These are phyloP conservation scores for Batillaria attramentaria DNA, from an alignment of 1,140 invertebrate genomes.

Conservation along the genomic window DNA sequence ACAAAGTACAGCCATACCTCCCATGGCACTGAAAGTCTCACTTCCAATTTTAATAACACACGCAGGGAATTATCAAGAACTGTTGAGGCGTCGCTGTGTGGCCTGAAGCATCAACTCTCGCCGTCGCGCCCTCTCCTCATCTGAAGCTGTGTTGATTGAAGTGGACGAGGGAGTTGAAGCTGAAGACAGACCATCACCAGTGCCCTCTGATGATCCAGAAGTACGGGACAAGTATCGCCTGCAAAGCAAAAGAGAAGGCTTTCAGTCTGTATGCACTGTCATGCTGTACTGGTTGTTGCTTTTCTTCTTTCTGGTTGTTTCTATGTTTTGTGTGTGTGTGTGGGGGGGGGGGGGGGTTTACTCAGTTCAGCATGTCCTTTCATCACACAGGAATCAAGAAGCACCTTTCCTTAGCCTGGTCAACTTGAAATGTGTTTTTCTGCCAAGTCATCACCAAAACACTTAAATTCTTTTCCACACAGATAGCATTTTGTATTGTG, in stretches of 20 bases:
- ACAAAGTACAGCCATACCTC: background rate
- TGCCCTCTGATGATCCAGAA: background rate
- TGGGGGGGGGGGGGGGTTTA: too few species aligned
- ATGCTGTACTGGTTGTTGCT: background rate
- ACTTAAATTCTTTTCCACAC: too few species aligned
- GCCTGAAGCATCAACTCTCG: conserved; percentile 47
- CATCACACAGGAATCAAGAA: too few species aligned
- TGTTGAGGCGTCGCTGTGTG: conserved; percentile 44
- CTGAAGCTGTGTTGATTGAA: background rate
- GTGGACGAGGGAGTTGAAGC: background rate
- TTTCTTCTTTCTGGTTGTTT: background rate
- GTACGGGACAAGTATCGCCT: conserved; percentile 38
- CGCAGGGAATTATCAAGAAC: too few species aligned
- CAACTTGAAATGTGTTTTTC: too few species aligned
- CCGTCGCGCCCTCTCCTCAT: conserved; percentile 21
- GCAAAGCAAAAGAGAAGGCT: conserved; percentile 18
- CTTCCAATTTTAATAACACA: background rate
- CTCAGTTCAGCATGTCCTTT: too few species aligned
- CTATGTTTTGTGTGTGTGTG: background rate
- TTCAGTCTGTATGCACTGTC: too few species aligned
- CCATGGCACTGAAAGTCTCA: background rate
- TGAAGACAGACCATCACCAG: background rate
- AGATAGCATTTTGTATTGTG: too few species aligned
- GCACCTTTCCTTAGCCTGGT: too few species aligned
- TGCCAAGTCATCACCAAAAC: too few species aligned